A percentile compares a stretch with the other conserved stretches of the same genome.
phyloP scores from a whole-genome alignment of 2,113 vertebrate genomes.

The Callionymus lyra region DNA sequence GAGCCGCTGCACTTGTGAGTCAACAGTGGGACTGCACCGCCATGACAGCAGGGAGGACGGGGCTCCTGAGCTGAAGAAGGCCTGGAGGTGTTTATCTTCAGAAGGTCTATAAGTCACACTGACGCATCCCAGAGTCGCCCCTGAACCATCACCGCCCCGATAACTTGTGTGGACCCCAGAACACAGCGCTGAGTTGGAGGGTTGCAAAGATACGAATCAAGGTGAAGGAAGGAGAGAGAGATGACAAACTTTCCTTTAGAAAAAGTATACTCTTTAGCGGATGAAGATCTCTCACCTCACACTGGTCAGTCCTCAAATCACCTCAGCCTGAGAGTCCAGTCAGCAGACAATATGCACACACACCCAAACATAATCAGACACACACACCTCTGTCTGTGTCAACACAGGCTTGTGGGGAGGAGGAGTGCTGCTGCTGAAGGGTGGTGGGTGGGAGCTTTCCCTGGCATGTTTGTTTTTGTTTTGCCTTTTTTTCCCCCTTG shows the following conservation, averaged over 20 bases:
- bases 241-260: background rate
- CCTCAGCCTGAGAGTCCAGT: constrained; percentile 10
- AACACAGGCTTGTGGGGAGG: constrained; percentile 35
- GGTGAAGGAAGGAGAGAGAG: background rate
- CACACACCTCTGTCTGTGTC: constrained; percentile 29
- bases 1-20: constrained; percentile 52
- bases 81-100: constrained; percentile 45
- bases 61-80: constrained; percentile 43
- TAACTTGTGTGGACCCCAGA: constrained; percentile 10
- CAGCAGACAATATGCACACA: constrained; percentile 15
- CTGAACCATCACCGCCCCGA: constrained; percentile 30
- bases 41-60: constrained; percentile 47
- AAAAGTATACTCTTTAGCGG: background rate
- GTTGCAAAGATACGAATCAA: background rate
- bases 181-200: constrained; percentile 2
- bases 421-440: constrained; percentile 27
- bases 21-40: constrained; percentile 39
- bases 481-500: constrained; percentile 21
- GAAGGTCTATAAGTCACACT: constrained; percentile 53
- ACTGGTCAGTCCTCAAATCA: constrained; percentile 32
- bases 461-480: constrained; percentile 45
- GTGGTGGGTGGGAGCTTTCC: constrained; percentile 24
- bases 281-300: constrained; percentile 40
- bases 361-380: constrained; percentile 15
- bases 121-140: constrained; percentile 48